Percentiles rank a stretch among this genome's conserved stretches.
Evolutionary conservation across 1,140 invertebrate genomes (phyloP).

Genomic region (Holotrichia oblita): DNA sequence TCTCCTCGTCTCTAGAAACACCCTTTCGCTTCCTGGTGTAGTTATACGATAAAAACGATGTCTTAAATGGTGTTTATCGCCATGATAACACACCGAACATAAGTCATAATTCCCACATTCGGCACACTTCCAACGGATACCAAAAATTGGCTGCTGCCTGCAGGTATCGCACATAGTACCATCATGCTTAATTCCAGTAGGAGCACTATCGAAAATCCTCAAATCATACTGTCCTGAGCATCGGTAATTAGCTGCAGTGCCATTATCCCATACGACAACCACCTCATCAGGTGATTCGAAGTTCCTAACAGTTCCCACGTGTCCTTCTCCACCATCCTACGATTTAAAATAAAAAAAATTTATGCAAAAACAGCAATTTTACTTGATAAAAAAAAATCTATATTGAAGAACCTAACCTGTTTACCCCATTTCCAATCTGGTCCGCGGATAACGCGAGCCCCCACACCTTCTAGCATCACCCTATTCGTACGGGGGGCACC

Average conservation of each 20-base stretch:
- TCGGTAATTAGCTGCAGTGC: slow-evolving; percentile 96
- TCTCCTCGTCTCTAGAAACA: slow-evolving; percentile 87
- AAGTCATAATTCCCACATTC: slow-evolving; percentile 96
- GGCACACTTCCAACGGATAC: slow-evolving; percentile 98
- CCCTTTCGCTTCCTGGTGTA: slow-evolving; percentile 83
- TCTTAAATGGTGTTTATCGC: slow-evolving; percentile 93
- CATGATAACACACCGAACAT: slow-evolving; percentile 97
- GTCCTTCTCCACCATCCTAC: slow-evolving; percentile 95
- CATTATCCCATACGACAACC: slow-evolving; percentile 98
- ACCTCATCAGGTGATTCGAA: slow-evolving; percentile 99
- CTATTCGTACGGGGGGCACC: slow-evolving; percentile 71
- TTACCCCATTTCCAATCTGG: slow-evolving; percentile 99
- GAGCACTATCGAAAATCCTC: slow-evolving; percentile 92
- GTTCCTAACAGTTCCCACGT: slow-evolving; percentile 97
- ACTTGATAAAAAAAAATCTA: slow-evolving; percentile 37
- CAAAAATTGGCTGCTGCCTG: slow-evolving; percentile 94
- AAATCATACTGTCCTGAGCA: slow-evolving; percentile 96
- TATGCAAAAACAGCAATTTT: neutral
- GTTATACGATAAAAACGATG: slow-evolving; percentile 95
- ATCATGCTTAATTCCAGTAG: slow-evolving; percentile 96
- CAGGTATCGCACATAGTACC: slow-evolving; percentile 98
- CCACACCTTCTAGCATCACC: slow-evolving; percentile 94
- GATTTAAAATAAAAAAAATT: slow-evolving; percentile 44
- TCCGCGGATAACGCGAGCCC: slow-evolving; percentile 91
- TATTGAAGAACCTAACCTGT: slow-evolving; percentile 73